Base-by-base conservation (phyloP, 2,888 invertebrate genomes). In the Oxystoma pomonae region DNA sequence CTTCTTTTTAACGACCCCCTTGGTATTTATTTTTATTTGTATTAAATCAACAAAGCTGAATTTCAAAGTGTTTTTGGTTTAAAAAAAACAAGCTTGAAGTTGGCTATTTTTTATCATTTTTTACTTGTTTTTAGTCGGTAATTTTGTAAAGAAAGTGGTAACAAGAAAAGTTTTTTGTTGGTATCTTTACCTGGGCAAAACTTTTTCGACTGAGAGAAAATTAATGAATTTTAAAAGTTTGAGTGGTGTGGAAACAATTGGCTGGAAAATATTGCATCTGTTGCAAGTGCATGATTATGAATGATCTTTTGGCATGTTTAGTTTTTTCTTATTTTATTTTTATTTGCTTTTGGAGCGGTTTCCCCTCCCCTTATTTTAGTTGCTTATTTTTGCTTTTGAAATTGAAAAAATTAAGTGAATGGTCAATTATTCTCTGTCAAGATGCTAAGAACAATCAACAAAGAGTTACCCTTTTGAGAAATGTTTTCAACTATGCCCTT, bases 271-370 rank as follows among this genome's bases (percentile, higher is more conserved):
- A n/a, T n/a, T n/a, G n/a, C n/a, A n/a, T n/a, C 12, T 35, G 35
- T 35, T 12, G 35, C 35, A 35, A 35, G 35, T 35, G 5, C 12
- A 12, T 35, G 12, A 7, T 35, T 35, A 7, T 35, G 35, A 35
- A 35, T 7, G 12, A 35, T 35, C 3, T 35, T 35, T 35, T 7
- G 3, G 35, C 35, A 35, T 35, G 35, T 59, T 62, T 65, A 59
- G 51, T 65, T 60, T 59, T 22, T 35, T 62, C 60, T 59, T 58
- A 64, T 60, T 57, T 64, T 61, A 50, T 65, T 64, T 62, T 65
- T 55, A n/a, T 55, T 63, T 67, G 65, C 65, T 65, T 67, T 65
- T 61, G 58, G 58, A 60, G 67, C 67, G 67, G 65, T 7, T 20
- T 3, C 60, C 63, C 65, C 58, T 18, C 61, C 59, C 61, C 53